These are phyloP conservation scores for Furnarius figulus DNA, from an alignment of 2,113 vertebrate genomes.

Conservation along the genomic window DNA sequence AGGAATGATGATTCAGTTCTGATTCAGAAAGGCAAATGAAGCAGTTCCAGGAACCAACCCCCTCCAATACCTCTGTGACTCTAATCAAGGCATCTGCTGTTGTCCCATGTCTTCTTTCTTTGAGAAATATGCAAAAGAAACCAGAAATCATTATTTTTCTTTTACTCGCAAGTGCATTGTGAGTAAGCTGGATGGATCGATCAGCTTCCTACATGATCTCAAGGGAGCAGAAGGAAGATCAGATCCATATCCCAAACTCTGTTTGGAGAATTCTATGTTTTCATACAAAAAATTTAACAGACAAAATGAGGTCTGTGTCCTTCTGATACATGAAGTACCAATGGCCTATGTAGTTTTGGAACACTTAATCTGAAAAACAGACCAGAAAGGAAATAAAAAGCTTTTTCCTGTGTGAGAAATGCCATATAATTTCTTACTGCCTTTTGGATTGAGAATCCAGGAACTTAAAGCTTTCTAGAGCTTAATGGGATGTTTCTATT, in stretches of 20 bases:
- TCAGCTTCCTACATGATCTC: background rate
- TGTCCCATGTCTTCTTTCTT: background rate
- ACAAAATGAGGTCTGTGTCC: background rate
- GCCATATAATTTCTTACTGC: background rate
- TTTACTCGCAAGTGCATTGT: background rate
- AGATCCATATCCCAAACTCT: background rate
- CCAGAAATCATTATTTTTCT: fast-evolving
- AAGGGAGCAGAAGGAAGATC: background rate
- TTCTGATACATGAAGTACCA: background rate
- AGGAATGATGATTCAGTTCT: background rate
- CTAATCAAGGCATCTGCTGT: background rate
- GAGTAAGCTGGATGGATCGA: background rate
- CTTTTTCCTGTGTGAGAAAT: background rate
- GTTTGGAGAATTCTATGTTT: background rate
- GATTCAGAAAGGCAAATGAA: background rate
- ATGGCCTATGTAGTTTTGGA: background rate
- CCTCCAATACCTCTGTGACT: background rate
- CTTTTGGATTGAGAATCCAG: background rate
- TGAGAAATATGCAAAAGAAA: background rate
- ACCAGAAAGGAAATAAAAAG: background rate
- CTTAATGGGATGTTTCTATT: background rate
- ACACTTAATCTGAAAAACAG: background rate
- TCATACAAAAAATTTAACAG: background rate
- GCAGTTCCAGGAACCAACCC: background rate
- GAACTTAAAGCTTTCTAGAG: background rate